Evolutionary conservation across 2,797 vertebrate species (phyloP).

Genomic region (Valencia hispanica): DNA sequence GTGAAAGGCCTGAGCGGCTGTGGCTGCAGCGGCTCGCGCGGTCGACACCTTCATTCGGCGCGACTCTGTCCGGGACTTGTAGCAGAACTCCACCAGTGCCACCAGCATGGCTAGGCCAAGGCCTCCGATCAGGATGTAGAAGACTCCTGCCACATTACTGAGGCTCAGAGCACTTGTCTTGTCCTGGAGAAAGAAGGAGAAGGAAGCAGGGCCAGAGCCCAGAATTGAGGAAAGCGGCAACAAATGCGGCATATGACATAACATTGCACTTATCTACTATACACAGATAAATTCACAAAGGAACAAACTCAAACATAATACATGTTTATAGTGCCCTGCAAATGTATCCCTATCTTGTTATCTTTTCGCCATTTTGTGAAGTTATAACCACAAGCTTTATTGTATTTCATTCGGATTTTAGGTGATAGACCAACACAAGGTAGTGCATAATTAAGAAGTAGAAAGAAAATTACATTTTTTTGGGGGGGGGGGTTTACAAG

Average conservation of each 20-base stretch:
- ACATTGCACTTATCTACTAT: background rate
- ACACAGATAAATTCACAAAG: slow-evolving; percentile 19
- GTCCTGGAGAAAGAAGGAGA: slow-evolving; percentile 82
- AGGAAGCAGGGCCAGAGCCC: background rate
- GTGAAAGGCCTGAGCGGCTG: slow-evolving; percentile 86
- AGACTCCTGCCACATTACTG: slow-evolving; percentile 97
- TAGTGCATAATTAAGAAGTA: background rate
- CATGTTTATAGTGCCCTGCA: background rate
- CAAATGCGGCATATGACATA: background rate
- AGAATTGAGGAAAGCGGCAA: slow-evolving; percentile 27
- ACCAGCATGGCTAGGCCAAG: slow-evolving; percentile 99
- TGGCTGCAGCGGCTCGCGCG: slow-evolving; percentile 78
- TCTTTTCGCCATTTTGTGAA: too few relatives aligned
- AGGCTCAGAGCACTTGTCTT: slow-evolving; percentile 98
- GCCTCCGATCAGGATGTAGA: slow-evolving; percentile 99
- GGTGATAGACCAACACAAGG: background rate
- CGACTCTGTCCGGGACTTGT: slow-evolving; percentile 99
- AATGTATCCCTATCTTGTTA: background rate
- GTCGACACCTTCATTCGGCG: slow-evolving; percentile 97
- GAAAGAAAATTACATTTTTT: background rate
- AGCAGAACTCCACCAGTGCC: slow-evolving; percentile 99
- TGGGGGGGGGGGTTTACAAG: too few relatives aligned
- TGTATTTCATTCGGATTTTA: background rate
- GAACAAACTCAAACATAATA: background rate
- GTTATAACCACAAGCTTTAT: background rate